Percentiles rank a stretch among this genome's conserved stretches.
These are phyloP conservation scores for Entomobrya multifasciata DNA, from an alignment of 2,888 invertebrate species.

Conservation along the genomic window DNA sequence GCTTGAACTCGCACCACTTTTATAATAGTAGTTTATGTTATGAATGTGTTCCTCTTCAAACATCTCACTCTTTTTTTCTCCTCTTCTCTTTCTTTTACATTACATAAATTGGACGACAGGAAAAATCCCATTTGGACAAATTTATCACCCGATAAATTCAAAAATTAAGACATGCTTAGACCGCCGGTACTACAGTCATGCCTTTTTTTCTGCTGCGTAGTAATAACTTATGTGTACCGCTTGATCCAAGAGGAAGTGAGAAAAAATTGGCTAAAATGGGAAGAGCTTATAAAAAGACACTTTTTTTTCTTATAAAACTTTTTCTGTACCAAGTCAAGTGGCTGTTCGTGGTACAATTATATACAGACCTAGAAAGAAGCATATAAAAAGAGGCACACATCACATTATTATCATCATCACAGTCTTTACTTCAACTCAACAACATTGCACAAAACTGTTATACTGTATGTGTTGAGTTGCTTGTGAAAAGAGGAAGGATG, in stretches of 20 bases:
- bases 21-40: too few species aligned
- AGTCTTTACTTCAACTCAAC: not conserved
- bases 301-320: not conserved
- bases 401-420: constrained; percentile 35
- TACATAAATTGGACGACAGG: constrained; percentile 59
- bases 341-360: constrained; percentile 22
- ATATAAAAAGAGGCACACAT: constrained; percentile 18
- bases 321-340: constrained; percentile 15
- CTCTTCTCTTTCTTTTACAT: constrained; percentile 36
- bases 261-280: constrained; percentile 62
- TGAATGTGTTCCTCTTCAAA: not conserved
- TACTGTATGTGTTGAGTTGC: not conserved
- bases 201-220: constrained; percentile 41
- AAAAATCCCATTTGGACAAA: constrained; percentile 79
- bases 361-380: not conserved
- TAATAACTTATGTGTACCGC: constrained; percentile 63
- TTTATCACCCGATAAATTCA: constrained; percentile 80
- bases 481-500: constrained; percentile 30
- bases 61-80: constrained; percentile 4
- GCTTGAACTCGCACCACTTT: not conserved
- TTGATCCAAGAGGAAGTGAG: constrained; percentile 72
- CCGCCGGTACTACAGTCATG: constrained; percentile 46
- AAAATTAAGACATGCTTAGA: constrained; percentile 79
- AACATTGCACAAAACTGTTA: too few species aligned
- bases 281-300: constrained; percentile 12